Base-by-base conservation (phyloP, 2,888 invertebrate species). In the Brachylomia viminalis region DNA sequence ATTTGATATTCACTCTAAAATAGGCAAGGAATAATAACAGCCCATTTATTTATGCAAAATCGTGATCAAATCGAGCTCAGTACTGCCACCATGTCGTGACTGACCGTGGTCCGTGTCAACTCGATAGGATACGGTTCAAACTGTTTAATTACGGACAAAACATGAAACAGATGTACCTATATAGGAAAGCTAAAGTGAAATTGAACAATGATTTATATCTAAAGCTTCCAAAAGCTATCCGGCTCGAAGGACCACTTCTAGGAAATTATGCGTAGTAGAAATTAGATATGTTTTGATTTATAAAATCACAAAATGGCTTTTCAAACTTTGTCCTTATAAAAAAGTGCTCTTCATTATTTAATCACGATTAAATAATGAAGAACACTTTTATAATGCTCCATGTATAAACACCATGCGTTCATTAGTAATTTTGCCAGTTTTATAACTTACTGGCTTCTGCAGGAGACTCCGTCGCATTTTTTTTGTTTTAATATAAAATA, bases 81-180 rank as follows among this genome's bases (percentile, higher is more conserved):
- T 75, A 65, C 8, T 75, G 75, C 76, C 71, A 64, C 75, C 30
- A 45, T 15, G 56, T 82, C 84, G 84, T 82, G 82, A 80, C 68
- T 76, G 13, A 56, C 56, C 54, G 56, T 15, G n/a, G 70, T 30
- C 27, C 58, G 27, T 58, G 72, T 75, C 75, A 79, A 74, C 62
- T 66, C 59, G 69, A 83, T 75, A 59, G 20, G 79, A 75, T 70
- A 75, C 66, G 65, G 69, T 64, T 52, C 38, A 30, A 15, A 27
- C 42, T n/a, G 30, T 45, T 47, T 38, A 49, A 64, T 80, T 30
- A 67, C 54, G 42, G n/a, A 11, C 64, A 72, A 77, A 77, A 52
- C 58, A 59, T 64, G 0, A 72, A 30, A 79, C 47, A 49, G 23
- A 42, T 27, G 6, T 30, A 52, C 5, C n/a, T n/a, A n/a, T n/a